Percentiles rank a stretch among this genome's conserved stretches.
Evolutionary conservation across 2,888 invertebrate genomes (phyloP).

Genomic region (Pterostichus niger): DNA sequence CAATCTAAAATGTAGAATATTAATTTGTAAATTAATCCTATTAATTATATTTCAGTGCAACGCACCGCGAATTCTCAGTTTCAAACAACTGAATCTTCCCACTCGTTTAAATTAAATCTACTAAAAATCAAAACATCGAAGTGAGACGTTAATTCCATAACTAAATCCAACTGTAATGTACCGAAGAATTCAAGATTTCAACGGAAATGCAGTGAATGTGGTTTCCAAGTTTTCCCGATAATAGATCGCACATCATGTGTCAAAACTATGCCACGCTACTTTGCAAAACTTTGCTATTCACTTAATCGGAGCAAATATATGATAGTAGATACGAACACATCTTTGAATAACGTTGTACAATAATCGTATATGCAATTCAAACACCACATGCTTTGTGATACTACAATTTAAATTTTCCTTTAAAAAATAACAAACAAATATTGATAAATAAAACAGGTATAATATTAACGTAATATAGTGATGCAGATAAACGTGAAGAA

Average conservation of each 20-base stretch:
- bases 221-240: constrained; percentile 48
- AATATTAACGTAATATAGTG: background rate
- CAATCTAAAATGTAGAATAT: constrained; percentile 2
- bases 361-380: constrained; percentile 16
- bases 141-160: constrained; percentile 21
- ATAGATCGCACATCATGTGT: constrained; percentile 49
- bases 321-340: constrained; percentile 50
- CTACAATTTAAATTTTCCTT: constrained; percentile 16
- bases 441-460: constrained; percentile 27
- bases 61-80: background rate
- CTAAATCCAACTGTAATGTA: constrained; percentile 22
- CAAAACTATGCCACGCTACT: constrained; percentile 44
- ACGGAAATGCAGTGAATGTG: constrained; percentile 43
- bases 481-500: constrained; percentile 16
- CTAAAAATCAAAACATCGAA: constrained; percentile 30
- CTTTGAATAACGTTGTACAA: constrained; percentile 43
- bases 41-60: constrained; percentile 48
- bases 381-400: constrained; percentile 31
- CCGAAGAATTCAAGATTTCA: constrained; percentile 51
- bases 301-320: constrained; percentile 51
- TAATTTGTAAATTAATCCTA: constrained; percentile 31
- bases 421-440: constrained; percentile 11
- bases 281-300: constrained; percentile 47
- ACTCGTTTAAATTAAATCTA: constrained; percentile 10
- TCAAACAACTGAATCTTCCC: background rate